Percentiles rank a stretch among this genome's conserved stretches.
phyloP scores from a whole-genome alignment of 2,888 invertebrate species.

The Thereva nobilitata region DNA sequence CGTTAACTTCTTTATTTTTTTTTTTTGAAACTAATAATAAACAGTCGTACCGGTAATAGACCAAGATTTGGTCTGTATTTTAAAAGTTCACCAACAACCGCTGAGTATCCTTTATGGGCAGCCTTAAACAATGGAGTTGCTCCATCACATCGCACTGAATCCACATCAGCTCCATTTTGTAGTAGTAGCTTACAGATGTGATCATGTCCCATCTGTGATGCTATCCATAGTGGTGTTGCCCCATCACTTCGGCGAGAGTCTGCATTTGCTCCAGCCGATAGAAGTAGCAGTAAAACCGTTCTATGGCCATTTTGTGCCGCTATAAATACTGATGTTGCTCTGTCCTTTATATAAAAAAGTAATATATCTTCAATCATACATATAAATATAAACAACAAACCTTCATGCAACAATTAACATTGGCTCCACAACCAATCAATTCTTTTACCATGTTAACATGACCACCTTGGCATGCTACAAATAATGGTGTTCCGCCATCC shows the following conservation, averaged over 20 bases:
- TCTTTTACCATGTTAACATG: slow-evolving; percentile 86
- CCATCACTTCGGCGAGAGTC: slow-evolving; percentile 80
- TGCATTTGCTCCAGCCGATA: slow-evolving; percentile 72
- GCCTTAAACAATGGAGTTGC: slow-evolving; percentile 94
- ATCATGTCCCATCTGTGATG: slow-evolving; percentile 92
- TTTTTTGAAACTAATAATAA: background rate
- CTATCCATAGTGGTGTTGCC: slow-evolving; percentile 91
- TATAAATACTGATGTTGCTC: slow-evolving; percentile 88
- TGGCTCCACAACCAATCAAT: slow-evolving; percentile 78
- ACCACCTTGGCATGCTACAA: slow-evolving; percentile 89
- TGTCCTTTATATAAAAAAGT: slow-evolving; percentile 71
- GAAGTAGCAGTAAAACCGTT: slow-evolving; percentile 72
- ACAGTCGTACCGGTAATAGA: slow-evolving; percentile 66
- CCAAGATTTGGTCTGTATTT: slow-evolving; percentile 81
- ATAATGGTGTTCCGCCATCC: slow-evolving; percentile 95
- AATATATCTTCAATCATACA: background rate
- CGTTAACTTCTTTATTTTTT: background rate
- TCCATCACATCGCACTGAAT: slow-evolving; percentile 84
- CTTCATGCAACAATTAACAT: slow-evolving; percentile 83
- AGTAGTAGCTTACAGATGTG: slow-evolving; percentile 77
- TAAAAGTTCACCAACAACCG: slow-evolving; percentile 82
- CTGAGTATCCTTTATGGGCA: slow-evolving; percentile 89
- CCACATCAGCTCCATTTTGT: slow-evolving; percentile 77
- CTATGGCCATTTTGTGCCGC: slow-evolving; percentile 93
- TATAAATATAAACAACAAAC: slow-evolving; percentile 56